Evolutionary conservation across 2,113 vertebrate genomes (phyloP).

Genomic region (Ameiurus melas): DNA sequence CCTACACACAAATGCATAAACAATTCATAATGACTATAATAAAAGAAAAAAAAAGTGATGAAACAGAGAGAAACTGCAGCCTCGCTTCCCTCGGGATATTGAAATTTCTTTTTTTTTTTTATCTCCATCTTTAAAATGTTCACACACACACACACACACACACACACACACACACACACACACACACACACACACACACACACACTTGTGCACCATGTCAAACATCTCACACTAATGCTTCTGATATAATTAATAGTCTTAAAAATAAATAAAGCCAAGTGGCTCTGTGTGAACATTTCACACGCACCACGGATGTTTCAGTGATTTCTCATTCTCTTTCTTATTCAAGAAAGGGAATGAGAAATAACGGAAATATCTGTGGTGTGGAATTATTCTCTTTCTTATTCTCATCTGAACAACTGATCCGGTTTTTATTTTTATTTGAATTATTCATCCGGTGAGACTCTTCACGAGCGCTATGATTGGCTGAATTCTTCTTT

Average conservation of each 20-base stretch:
- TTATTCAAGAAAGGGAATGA: background rate
- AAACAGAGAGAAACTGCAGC: slow-evolving; percentile 59
- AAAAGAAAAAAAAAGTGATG: slow-evolving; percentile 57
- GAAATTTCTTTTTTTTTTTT: slow-evolving; percentile 13
- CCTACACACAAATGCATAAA: slow-evolving; percentile 31
- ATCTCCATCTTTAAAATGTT: slow-evolving; percentile 33
- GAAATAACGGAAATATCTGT: too few relatives aligned
- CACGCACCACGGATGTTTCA: slow-evolving; percentile 1
- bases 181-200: slow-evolving; percentile 21
- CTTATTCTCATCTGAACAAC: background rate
- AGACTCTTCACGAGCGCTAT: background rate
- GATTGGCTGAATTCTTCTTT: background rate
- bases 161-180: slow-evolving; percentile 22
- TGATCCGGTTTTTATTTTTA: background rate
- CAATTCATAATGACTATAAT: slow-evolving; percentile 47
- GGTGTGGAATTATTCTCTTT: background rate
- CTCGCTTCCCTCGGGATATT: slow-evolving; percentile 42
- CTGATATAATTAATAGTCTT: slow-evolving; percentile 3
- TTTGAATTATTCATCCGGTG: background rate
- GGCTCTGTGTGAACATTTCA: background rate
- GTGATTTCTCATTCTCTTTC: background rate
- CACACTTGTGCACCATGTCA: slow-evolving; percentile 10
- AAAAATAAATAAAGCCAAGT: slow-evolving; percentile 22
- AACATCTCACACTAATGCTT: slow-evolving; percentile 14
- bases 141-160: slow-evolving; percentile 27